Percentiles rank a stretch among this genome's conserved stretches.
These are phyloP conservation scores for Sicus ferrugineus DNA, from an alignment of 2,888 invertebrate genomes.

Conservation along the genomic window DNA sequence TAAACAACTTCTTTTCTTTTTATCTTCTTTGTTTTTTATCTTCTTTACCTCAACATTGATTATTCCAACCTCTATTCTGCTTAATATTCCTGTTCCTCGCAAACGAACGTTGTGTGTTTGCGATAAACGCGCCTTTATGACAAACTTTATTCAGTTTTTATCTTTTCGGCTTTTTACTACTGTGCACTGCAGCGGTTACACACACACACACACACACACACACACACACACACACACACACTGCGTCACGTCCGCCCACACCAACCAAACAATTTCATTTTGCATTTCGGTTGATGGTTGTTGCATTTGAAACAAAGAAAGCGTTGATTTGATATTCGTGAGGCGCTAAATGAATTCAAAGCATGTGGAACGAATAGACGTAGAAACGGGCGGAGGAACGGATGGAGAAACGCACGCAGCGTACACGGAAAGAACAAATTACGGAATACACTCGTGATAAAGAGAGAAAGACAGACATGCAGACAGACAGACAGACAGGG, in stretches of 20 bases:
- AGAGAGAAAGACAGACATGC: background rate
- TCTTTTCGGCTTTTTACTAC: background rate
- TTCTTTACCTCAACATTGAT: background rate
- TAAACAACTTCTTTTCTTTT: background rate
- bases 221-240: too few relatives aligned
- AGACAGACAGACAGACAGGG: constrained; percentile 14
- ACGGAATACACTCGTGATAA: background rate
- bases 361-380: constrained; percentile 11
- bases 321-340: constrained; percentile 10
- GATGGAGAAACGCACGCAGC: background rate
- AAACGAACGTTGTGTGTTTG: constrained; percentile 6
- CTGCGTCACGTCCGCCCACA: constrained; percentile 11
- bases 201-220: background rate
- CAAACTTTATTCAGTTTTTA: background rate
- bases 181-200: constrained; percentile 5
- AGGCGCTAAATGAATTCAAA: constrained; percentile 23
- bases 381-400: background rate
- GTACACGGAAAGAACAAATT: background rate
- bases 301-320: constrained; percentile 37
- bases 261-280: constrained; percentile 41
- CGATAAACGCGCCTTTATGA: constrained; percentile 10
- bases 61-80: background rate
- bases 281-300: constrained; percentile 35
- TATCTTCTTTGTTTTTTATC: background rate
- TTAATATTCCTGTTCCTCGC: background rate